Conservation (phyloP, 2,888 invertebrate genomes). For the Lamproptera curius region DNA sequence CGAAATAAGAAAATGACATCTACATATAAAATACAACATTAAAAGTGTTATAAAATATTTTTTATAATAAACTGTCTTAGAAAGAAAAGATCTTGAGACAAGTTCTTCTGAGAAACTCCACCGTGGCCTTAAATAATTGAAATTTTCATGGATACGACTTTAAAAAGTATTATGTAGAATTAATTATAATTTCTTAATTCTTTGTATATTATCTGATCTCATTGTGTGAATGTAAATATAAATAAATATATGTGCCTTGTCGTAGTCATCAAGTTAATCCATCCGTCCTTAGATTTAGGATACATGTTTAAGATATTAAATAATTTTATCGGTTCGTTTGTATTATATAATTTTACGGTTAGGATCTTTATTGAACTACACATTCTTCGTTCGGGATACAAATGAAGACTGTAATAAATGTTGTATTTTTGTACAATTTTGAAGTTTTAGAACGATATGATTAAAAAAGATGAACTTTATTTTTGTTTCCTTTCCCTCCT, state of each 20-base stretch:
- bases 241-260: slow-evolving; percentile 35
- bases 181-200: slow-evolving; percentile 38
- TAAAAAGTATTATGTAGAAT: slow-evolving; percentile 44
- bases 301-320: neutral
- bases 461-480: slow-evolving; percentile 23
- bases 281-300: slow-evolving; percentile 40
- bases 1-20: too few relatives aligned
- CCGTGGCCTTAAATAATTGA: too few relatives aligned
- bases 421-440: slow-evolving; percentile 23
- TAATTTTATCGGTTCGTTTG: slow-evolving; percentile 4
- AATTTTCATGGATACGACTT: slow-evolving; percentile 19
- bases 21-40: too few relatives aligned
- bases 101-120: too few relatives aligned
- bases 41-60: too few relatives aligned
- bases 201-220: slow-evolving; percentile 74
- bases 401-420: slow-evolving; percentile 21
- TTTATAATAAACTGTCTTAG: too few relatives aligned
- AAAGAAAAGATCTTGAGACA: too few relatives aligned
- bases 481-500: slow-evolving; percentile 17
- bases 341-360: slow-evolving; percentile 5
- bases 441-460: slow-evolving; percentile 20
- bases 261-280: slow-evolving; percentile 30
- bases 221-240: slow-evolving; percentile 59
- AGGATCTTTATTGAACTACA: slow-evolving; percentile 4
- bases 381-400: neutral